Evolutionary conservation across 2,888 invertebrate genomes (phyloP).

Genomic region (Drosophila silvestris): DNA sequence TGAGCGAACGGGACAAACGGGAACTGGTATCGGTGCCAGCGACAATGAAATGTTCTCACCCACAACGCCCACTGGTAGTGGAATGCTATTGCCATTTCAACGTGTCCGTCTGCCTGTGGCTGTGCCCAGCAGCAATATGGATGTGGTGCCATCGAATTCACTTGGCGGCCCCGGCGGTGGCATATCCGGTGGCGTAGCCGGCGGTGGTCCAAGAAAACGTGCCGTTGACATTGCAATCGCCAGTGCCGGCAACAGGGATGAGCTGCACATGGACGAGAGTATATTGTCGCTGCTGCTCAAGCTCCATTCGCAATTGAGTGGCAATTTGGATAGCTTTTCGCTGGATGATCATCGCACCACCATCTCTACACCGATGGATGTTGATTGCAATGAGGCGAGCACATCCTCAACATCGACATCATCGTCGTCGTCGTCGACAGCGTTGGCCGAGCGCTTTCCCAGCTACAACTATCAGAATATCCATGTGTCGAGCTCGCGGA

Average conservation of each 20-base stretch:
- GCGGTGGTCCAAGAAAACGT: conserved; percentile 79
- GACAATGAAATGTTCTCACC: conserved; percentile 84
- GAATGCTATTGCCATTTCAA: conserved; percentile 85
- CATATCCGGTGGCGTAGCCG: conserved; percentile 58
- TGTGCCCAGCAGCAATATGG: conserved; percentile 84
- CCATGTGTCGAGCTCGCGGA: conserved; percentile 85
- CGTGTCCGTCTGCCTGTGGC: conserved; percentile 85
- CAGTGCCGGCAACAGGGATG: conserved; percentile 85
- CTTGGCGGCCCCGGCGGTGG: conserved; percentile 45
- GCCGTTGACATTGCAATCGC: conserved; percentile 84
- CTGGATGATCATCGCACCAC: conserved; percentile 84
- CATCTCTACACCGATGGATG: conserved; percentile 71
- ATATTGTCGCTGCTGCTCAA: conserved; percentile 95
- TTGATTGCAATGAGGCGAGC: conserved; percentile 83
- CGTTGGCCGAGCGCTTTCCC: conserved; percentile 56
- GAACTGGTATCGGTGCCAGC: conserved; percentile 50
- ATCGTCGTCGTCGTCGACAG: conserved; percentile 45
- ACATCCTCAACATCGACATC: conserved; percentile 59
- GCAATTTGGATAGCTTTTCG: conserved; percentile 92
- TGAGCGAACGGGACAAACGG: conserved; percentile 25
- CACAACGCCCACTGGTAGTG: conserved; percentile 74
- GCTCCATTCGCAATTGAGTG: conserved; percentile 95
- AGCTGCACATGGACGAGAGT: conserved; percentile 92
- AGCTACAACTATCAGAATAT: conserved; percentile 74
- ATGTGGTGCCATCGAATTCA: conserved; percentile 86